Percentiles rank a stretch among this genome's conserved stretches.
These are phyloP conservation scores for Agonum fuliginosum DNA, from an alignment of 2,888 invertebrate species.

Conservation along the genomic window DNA sequence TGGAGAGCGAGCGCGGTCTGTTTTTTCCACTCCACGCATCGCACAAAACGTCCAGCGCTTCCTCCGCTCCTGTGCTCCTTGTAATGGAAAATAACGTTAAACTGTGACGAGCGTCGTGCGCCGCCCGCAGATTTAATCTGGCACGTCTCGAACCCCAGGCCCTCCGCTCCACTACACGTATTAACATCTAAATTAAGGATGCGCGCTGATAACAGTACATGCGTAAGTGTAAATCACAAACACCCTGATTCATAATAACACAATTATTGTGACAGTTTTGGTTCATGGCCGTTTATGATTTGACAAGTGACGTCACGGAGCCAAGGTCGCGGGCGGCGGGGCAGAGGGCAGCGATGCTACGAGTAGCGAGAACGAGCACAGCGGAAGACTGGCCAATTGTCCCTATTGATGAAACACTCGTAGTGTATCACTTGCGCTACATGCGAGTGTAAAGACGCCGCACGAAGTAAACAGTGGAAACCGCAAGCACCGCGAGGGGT, in stretches of 20 bases:
- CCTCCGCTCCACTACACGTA: slow-evolving; percentile 42
- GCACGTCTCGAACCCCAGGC: slow-evolving; percentile 21
- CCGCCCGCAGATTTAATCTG: slow-evolving; percentile 53
- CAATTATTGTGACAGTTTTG: slow-evolving; percentile 59
- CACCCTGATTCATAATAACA: slow-evolving; percentile 55
- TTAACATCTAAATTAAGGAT: slow-evolving; percentile 54
- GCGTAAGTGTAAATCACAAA: slow-evolving; percentile 48
- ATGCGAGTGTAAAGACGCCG: slow-evolving; percentile 46
- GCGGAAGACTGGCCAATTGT: slow-evolving; percentile 52
- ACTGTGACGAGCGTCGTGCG: slow-evolving; percentile 64
- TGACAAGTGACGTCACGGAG: slow-evolving; percentile 57
- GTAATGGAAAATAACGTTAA: slow-evolving; percentile 68
- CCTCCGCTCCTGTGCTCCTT: slow-evolving; percentile 62
- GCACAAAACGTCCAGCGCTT: slow-evolving; percentile 65
- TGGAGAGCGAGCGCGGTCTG: slow-evolving; percentile 64
- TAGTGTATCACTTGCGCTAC: slow-evolving; percentile 3
- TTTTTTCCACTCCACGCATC: slow-evolving; percentile 63
- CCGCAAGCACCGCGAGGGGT: slow-evolving; percentile 32
- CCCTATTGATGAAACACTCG: slow-evolving; percentile 42
- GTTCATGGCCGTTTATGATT: slow-evolving; percentile 59
- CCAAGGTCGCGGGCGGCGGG: slow-evolving; percentile 37
- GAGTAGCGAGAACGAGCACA: not conserved
- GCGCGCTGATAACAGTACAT: slow-evolving; percentile 37
- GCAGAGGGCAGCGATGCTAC: not conserved
- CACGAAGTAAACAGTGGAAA: slow-evolving; percentile 42